A percentile compares a stretch with the other conserved stretches of the same genome.
Evolutionary conservation across 1,140 invertebrate species (phyloP).

Genomic region (Trinorchestia longiramus): DNA sequence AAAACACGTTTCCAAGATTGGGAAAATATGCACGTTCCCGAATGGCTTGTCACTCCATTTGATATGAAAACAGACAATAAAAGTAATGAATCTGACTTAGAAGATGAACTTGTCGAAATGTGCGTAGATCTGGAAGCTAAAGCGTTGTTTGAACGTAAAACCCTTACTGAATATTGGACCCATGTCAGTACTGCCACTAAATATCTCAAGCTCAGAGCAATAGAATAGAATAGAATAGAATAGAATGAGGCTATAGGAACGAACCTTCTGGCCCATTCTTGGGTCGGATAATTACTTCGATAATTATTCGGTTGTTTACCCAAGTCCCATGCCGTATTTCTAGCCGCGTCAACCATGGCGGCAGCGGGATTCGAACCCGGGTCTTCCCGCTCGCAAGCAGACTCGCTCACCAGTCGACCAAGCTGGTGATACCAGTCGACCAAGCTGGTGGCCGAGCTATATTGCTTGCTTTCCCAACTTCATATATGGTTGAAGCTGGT

Average conservation of each 20-base stretch:
- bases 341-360: too few species aligned
- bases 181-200: slow-evolving; percentile 55
- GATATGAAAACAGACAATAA: slow-evolving; percentile 47
- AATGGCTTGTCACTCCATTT: slow-evolving; percentile 31
- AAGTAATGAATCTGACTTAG: slow-evolving; percentile 56
- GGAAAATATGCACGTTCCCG: neutral
- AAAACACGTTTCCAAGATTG: neutral
- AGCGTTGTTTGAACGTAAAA: slow-evolving; percentile 48
- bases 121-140: slow-evolving; percentile 55
- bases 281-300: too few species aligned
- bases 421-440: too few species aligned
- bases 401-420: too few species aligned
- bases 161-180: slow-evolving; percentile 53
- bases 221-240: too few species aligned
- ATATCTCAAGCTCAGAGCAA: slow-evolving; percentile 42
- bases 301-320: too few species aligned
- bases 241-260: too few species aligned
- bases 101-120: slow-evolving; percentile 57
- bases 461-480: slow-evolving; percentile 55
- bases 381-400: too few species aligned
- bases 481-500: slow-evolving; percentile 55
- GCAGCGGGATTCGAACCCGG: too few species aligned
- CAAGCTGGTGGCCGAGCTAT: too few species aligned
- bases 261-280: too few species aligned
- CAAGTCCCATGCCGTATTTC: too few species aligned